Conservation (phyloP, 2,888 invertebrate species). For the Branchellion lobata region DNA sequence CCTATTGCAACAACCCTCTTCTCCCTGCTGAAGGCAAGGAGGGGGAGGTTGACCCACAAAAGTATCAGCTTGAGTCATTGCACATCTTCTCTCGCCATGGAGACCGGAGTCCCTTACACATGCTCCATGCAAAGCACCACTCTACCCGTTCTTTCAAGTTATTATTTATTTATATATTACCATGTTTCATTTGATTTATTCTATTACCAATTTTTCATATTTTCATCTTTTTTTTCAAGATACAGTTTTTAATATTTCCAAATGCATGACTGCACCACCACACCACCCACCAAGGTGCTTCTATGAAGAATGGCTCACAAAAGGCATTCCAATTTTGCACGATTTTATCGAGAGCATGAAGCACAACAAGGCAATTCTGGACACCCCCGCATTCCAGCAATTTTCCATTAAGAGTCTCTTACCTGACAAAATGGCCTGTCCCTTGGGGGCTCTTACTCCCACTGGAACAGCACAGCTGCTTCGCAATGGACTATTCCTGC, state of each 20-base stretch:
- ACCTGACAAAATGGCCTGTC: conserved; percentile 66
- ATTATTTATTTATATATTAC: not conserved
- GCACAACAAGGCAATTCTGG: conserved; percentile 8
- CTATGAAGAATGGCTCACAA: conserved; percentile 7
- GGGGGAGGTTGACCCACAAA: conserved; percentile 46
- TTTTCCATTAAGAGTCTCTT: conserved; percentile 55
- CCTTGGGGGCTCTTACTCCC: conserved; percentile 80
- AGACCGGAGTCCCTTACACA: conserved; percentile 80
- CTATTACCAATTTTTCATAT: not conserved
- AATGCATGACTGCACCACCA: too few species aligned
- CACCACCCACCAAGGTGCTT: not conserved
- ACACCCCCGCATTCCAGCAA: conserved; percentile 15
- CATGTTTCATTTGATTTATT: not conserved
- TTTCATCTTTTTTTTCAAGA: not conserved
- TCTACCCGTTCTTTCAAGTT: conserved; percentile 26
- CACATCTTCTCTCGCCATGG: conserved; percentile 76
- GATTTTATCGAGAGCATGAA: conserved; percentile 43
- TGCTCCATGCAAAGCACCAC: conserved; percentile 18
- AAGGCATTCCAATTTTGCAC: conserved; percentile 40
- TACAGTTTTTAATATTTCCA: not conserved
- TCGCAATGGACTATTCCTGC: conserved; percentile 68
- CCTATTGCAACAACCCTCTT: conserved; percentile 46
- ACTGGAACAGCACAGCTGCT: conserved; percentile 80
- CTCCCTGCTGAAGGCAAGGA: conserved; percentile 45
- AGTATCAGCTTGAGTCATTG: conserved; percentile 54